Conservation (phyloP, 2,888 invertebrate species). For the Drosophila nigricruria region DNA sequence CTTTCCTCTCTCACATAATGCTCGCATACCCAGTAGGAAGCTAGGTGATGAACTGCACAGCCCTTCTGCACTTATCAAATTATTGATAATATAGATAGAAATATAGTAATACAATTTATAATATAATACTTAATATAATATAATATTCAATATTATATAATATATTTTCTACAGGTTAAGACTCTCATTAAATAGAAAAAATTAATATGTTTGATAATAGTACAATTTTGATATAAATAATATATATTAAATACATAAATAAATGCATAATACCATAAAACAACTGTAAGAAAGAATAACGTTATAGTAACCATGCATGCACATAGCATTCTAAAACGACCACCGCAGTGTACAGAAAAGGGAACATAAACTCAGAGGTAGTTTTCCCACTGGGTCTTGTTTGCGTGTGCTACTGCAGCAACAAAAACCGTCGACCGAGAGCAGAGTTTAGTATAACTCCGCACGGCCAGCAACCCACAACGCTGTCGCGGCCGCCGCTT, state of each 20-base stretch:
- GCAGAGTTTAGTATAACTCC: slow-evolving; percentile 77
- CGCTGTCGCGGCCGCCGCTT: slow-evolving; percentile 60
- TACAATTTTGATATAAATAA: background rate
- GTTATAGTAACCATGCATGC: background rate
- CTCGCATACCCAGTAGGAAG: slow-evolving; percentile 48
- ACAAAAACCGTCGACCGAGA: slow-evolving; percentile 62
- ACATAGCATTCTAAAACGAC: slow-evolving; percentile 1
- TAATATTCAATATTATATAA: no score
- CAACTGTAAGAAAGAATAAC: background rate
- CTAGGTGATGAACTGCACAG: background rate
- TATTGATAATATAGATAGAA: background rate
- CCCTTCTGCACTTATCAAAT: background rate
- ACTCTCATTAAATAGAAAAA: background rate
- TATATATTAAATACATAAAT: background rate
- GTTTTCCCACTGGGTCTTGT: slow-evolving; percentile 58
- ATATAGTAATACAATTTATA: background rate
- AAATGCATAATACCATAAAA: background rate
- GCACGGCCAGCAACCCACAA: slow-evolving; percentile 69
- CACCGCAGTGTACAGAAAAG: background rate
- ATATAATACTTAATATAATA: no score
- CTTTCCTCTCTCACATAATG: slow-evolving; percentile 51
- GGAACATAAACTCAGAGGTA: slow-evolving; percentile 25
- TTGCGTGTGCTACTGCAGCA: slow-evolving; percentile 56
- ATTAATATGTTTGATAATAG: background rate
- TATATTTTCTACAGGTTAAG: no score